A percentile compares a stretch with the other conserved stretches of the same genome.
Conservation (phyloP, 2,888 invertebrate species). For the Lepidocyrtoides sp. region DNA sequence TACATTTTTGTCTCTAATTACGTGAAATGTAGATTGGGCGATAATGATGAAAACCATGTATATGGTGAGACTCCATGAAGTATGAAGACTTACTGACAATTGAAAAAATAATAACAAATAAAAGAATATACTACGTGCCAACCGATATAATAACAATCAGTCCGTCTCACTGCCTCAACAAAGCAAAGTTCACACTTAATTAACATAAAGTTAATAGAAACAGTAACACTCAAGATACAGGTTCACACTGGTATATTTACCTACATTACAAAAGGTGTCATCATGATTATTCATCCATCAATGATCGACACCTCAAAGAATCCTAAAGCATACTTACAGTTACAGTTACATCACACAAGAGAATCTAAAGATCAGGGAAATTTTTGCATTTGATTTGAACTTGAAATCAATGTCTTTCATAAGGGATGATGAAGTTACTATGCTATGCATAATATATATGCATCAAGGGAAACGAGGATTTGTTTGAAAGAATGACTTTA, state of each 20-base stretch:
- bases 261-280: neutral
- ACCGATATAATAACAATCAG: conserved; percentile 47
- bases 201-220: conserved; percentile 16
- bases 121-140: conserved; percentile 60
- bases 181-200: conserved; percentile 47
- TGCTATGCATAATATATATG: no score
- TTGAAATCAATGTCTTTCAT: conserved; percentile 75
- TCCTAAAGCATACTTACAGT: neutral
- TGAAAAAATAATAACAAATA: neutral
- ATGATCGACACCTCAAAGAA: no score
- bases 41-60: neutral
- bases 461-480: neutral
- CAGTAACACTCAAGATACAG: neutral
- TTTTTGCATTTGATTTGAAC: conserved; percentile 64
- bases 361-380: conserved; percentile 52
- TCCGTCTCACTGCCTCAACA: conserved; percentile 76
- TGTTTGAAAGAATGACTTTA: neutral
- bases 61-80: conserved; percentile 4
- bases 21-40: neutral
- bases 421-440: conserved; percentile 1
- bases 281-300: neutral
- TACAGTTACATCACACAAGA: neutral
- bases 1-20: conserved; percentile 1
- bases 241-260: no score
- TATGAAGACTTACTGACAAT: conserved; percentile 17